phyloP scores from a whole-genome alignment of 1,140 invertebrate species.

The Coenobita brevimanus region DNA sequence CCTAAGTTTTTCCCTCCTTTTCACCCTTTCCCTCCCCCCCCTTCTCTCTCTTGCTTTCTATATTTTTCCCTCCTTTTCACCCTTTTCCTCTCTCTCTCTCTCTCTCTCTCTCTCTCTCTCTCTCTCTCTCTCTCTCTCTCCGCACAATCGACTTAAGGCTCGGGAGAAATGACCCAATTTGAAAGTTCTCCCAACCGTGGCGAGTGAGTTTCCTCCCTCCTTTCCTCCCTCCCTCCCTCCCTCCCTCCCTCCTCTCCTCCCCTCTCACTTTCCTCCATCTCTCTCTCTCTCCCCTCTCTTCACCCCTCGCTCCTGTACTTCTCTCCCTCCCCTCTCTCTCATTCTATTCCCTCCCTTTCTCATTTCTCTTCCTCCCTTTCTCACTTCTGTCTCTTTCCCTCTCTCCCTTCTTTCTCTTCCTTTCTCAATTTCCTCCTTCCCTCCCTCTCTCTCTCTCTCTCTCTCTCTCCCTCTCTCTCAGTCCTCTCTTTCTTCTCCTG shows the following conservation, averaged over 20 bases:
- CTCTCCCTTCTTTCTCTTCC: background rate
- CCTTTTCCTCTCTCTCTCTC: background rate
- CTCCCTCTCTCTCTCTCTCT: background rate
- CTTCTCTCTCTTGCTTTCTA: background rate
- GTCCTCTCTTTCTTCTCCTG: background rate
- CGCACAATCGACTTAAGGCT: constrained; percentile 15
- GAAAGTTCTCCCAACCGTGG: constrained; percentile 34
- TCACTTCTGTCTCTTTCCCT: background rate
- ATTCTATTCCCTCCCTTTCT: no score
- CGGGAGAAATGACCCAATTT: constrained; percentile 59
- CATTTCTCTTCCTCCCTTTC: no score
- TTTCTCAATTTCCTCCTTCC: background rate
- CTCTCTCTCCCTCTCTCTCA: background rate
- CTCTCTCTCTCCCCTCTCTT: background rate
- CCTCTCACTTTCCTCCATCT: no score
- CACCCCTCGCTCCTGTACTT: background rate
- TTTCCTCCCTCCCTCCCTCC: no score
- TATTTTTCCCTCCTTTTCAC: background rate
- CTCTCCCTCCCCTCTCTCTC: background rate
- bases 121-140: background rate
- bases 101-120: background rate
- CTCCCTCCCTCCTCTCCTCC: no score
- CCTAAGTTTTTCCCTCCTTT: background rate
- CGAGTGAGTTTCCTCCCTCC: constrained; percentile 29
- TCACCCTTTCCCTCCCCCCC: background rate